A percentile compares a stretch with the other conserved stretches of the same genome.
Conservation (phyloP, 2,888 invertebrate genomes). For the Euclidia mi region DNA sequence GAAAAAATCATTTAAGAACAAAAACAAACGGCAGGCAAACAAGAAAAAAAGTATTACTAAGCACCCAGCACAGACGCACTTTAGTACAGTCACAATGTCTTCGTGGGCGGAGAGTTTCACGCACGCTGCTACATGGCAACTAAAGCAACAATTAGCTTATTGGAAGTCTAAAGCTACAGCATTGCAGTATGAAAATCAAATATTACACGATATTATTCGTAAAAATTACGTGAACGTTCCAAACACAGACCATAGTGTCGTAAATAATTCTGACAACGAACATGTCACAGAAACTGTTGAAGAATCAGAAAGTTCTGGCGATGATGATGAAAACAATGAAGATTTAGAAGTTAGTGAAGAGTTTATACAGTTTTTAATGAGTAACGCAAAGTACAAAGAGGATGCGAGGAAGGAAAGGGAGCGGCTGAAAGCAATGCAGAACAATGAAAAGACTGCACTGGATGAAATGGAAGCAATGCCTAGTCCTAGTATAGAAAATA, state of each 20-base stretch:
- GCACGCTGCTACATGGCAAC: conserved; percentile 83
- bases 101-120: conserved; percentile 81
- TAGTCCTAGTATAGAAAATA: conserved; percentile 59
- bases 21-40: conserved; percentile 56
- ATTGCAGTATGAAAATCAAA: conserved; percentile 89
- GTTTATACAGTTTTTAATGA: conserved; percentile 90
- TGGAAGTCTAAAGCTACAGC: conserved; percentile 91
- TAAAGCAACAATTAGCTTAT: conserved; percentile 90
- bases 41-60: conserved; percentile 46
- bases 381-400: conserved; percentile 89
- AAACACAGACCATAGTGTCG: neutral
- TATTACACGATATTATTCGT: conserved; percentile 87
- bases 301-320: conserved; percentile 59
- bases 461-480: conserved; percentile 57
- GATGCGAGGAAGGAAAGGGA: conserved; percentile 73
- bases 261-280: conserved; percentile 24
- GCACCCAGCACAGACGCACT: conserved; percentile 37
- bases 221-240: conserved; percentile 60
- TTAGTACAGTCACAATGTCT: conserved; percentile 71
- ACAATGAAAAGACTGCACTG: conserved; percentile 47
- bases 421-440: conserved; percentile 57
- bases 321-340: conserved; percentile 41
- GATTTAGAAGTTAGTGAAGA: conserved; percentile 91
- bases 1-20: conserved; percentile 60
- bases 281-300: conserved; percentile 46